Conservation (phyloP, 2,113 vertebrate genomes). For the Ctenomys sociabilis region DNA sequence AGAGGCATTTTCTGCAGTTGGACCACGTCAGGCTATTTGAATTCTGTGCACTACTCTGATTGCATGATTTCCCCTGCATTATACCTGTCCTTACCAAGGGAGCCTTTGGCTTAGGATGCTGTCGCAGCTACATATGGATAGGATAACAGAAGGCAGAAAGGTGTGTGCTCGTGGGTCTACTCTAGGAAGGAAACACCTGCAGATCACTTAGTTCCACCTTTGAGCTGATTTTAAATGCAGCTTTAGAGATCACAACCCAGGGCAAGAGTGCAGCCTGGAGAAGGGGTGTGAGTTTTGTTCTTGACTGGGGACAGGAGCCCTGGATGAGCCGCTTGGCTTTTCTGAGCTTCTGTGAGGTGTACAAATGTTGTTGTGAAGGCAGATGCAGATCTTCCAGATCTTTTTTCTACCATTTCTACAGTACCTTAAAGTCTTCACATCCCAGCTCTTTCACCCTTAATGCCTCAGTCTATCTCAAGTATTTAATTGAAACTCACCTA, state of each 20-base stretch:
- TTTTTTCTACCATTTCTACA: not conserved
- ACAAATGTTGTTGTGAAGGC: not conserved
- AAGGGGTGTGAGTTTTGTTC: not conserved
- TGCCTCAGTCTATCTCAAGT: not conserved
- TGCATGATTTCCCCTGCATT: not conserved
- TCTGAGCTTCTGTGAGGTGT: not conserved
- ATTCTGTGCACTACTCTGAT: not conserved
- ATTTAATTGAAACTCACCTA: not conserved
- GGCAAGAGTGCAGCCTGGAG: not conserved
- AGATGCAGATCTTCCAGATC: not conserved
- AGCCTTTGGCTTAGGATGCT: not conserved
- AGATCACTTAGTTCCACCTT: not conserved
- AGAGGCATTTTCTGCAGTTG: not conserved
- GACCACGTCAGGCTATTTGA: not conserved
- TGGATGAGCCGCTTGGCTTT: not conserved
- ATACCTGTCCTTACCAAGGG: constrained; percentile 1
- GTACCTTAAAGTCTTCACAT: not conserved
- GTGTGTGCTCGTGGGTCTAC: not conserved
- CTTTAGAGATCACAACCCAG: not conserved
- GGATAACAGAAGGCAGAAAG: not conserved
- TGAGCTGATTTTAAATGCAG: not conserved
- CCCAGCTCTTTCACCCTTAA: not conserved
- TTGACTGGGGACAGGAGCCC: too few relatives aligned
- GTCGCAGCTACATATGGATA: not conserved
- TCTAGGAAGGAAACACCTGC: not conserved